Evolutionary conservation across 2,113 vertebrate species (phyloP), one percentile per base, ranked within the genome.

Genomic region (Macaca mulatta): DNA sequence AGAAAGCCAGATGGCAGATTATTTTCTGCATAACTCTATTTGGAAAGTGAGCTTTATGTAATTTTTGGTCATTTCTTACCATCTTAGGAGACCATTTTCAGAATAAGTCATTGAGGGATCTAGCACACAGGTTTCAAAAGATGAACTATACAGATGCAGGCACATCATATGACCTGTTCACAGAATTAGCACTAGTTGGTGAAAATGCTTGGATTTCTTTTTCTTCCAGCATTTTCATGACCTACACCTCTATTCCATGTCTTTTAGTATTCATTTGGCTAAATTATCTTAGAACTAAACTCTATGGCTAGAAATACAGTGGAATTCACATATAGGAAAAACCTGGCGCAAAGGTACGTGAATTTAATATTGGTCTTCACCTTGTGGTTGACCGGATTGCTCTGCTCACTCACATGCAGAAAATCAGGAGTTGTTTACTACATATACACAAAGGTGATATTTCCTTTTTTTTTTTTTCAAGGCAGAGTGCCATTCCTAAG

Each of bases 1-100:
- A 83, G 77, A 59, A 89, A 59, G 79, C 96, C 97, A 97, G 96
- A 97, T 97, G 95, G 98, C 88, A 89, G 96, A 87, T 93, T 94
- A 89, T 96, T 97, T 97, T 94, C 92, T 96, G 52, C 72, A 97
- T 67, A 85, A 74, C 90, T 95, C 88, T 85, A 30, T 96, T 97
- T 96, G 72, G 90, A 97, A 97, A 96, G 96, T 82, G 72, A 96
- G 96, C 67, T 96, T 93, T 94, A 87, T 96, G 86, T 96, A 94
- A 94, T 94, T 97, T 96, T 86, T 95, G 86, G 89, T 91, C 87
- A 79, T 96, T 91, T 94, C 94, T 77, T 93, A 86, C 92, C 88
- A 86, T 95, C 89, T 91, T 94, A 38, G 69, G 75, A 93, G 92
- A 82, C 77, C 72, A 45, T 87, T 97, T 97, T 93, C 64, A 93